A percentile compares a stretch with the other conserved stretches of the same genome.
These are phyloP conservation scores for Coregonus suidteri DNA, from an alignment of 2,797 vertebrate genomes.

Conservation along the genomic window DNA sequence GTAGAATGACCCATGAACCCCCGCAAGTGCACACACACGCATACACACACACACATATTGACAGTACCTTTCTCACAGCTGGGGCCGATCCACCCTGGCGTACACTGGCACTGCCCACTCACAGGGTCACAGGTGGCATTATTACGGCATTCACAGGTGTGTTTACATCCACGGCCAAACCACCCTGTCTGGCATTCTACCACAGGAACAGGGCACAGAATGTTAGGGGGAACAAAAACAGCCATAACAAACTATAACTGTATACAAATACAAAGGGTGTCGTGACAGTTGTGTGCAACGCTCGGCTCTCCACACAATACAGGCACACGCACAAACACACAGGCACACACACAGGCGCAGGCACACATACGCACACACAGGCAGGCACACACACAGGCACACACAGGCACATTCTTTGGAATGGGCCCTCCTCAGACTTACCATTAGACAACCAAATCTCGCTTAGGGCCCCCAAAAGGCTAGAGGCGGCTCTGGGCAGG, in stretches of 20 bases:
- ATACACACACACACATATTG: neutral
- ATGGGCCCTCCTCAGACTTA: no score
- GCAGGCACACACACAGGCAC: no score
- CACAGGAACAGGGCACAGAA: conserved; percentile 20
- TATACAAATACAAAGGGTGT: no score
- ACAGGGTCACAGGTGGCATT: conserved; percentile 74
- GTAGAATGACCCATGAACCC: neutral
- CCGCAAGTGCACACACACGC: no score
- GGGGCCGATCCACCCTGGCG: conserved; percentile 77
- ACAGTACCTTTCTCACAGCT: conserved; percentile 77
- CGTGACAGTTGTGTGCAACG: no score
- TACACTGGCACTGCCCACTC: conserved; percentile 74
- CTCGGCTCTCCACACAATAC: conserved; percentile 9
- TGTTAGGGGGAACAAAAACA: conserved; percentile 11
- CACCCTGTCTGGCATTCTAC: conserved; percentile 72
- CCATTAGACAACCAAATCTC: no score
- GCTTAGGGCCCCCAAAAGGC: neutral
- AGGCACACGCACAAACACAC: neutral
- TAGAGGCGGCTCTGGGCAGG: no score
- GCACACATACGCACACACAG: no score
- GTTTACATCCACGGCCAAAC: conserved; percentile 76
- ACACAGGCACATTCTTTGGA: no score
- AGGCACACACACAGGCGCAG: neutral
- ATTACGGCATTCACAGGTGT: conserved; percentile 74
- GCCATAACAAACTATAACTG: neutral